Percentiles rank a stretch among this genome's conserved stretches.
phyloP scores from a whole-genome alignment of 2,888 invertebrate genomes.

The Sinodicranocentrus sp. region DNA sequence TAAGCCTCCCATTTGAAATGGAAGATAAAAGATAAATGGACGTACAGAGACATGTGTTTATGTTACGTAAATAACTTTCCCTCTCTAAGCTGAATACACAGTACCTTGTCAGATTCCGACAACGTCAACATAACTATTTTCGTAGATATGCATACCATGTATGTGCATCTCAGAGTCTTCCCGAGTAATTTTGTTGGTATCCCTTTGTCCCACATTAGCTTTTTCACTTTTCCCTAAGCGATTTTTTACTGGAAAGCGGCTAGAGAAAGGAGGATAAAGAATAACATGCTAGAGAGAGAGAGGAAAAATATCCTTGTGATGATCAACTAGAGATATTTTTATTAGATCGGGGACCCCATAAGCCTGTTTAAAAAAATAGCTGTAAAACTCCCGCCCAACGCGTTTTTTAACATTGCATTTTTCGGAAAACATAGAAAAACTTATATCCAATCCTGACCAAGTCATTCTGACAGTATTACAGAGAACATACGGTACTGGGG shows the following conservation, averaged over 20 bases:
- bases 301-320: constrained; percentile 32
- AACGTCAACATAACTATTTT: too few species aligned
- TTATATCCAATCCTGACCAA: constrained; percentile 6
- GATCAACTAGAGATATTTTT: constrained; percentile 50
- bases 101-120: too few species aligned
- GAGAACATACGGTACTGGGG: neutral
- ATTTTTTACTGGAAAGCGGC: neutral
- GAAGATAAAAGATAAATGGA: constrained; percentile 33
- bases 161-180: too few species aligned
- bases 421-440: neutral
- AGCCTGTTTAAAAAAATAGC: constrained; percentile 40
- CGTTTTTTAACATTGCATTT: neutral
- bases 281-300: too few species aligned
- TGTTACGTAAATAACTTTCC: constrained; percentile 11
- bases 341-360: constrained; percentile 39
- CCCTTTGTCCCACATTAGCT: neutral
- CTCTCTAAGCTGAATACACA: neutral
- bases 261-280: neutral
- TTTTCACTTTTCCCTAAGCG: constrained; percentile 13
- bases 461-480: neutral
- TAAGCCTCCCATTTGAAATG: neutral
- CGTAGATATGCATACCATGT: too few species aligned
- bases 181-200: neutral
- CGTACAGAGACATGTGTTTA: constrained; percentile 29
- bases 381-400: constrained; percentile 2